Evolutionary conservation across 2,797 vertebrate genomes (phyloP), one percentile per base, ranked within the genome.

Genomic region (Prionace glauca): DNA sequence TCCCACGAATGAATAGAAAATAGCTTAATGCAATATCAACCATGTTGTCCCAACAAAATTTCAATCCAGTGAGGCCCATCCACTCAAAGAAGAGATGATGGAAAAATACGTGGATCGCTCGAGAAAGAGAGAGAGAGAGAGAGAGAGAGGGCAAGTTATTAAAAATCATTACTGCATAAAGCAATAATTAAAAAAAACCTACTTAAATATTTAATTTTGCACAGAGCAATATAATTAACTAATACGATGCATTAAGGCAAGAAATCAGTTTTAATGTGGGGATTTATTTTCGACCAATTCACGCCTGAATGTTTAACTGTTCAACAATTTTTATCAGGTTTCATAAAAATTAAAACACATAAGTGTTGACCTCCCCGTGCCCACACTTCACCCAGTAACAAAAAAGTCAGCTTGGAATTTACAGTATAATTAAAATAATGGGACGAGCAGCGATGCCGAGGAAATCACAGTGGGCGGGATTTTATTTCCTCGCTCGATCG

Each of bases 141-240:
- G 32, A 91, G 60, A 91, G 18, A 91, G 1, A 84, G 79, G 36
- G 8, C 16, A 84, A 20, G 7, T 45, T 84, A 84, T 45, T 84
- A 84, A 91, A 65, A 91, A 67, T 91, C 32, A 69, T 67, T 3
- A 92, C 41, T 69, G 62, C 65, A 67, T 41, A 92, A 92, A 41
- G n/a, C 36, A 69, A 36, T 24, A 92, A 91, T 36, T 56, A 87
- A 65, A 92, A 65, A 92, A n/a, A 41, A 84, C 24, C n/a, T 69
- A 22, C 18, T 92, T 67, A 67, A n/a, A 91, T n/a, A 91, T 88
- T 88, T 26, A 65, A 91, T 91, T 91, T 62, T 69, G n/a, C 90
- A 67, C 62, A n/a, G 81, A 84, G 81, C 81, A 45, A 84, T 84
- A 84, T 84, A 84, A 84, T 84, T 84, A 84, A 84, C 41, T 24